A percentile compares a stretch with the other conserved stretches of the same genome.
Conservation (phyloP, 2,797 vertebrate genomes). For the Sebastes alutus region DNA sequence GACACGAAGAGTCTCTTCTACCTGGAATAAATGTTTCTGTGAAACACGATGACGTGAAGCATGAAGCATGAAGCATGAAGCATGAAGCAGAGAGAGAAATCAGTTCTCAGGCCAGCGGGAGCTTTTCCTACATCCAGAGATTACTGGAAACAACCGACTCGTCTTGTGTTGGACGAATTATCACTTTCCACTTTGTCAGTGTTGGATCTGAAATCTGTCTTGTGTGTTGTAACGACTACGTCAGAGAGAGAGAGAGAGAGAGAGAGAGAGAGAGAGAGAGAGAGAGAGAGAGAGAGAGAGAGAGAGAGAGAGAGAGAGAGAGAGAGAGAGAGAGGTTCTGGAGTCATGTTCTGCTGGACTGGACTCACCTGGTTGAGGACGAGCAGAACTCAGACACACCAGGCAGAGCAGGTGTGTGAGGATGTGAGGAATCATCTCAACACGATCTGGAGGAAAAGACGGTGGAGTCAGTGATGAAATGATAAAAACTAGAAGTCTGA, state of each 20-base stretch:
- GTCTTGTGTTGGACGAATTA: not conserved
- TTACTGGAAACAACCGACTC: not conserved
- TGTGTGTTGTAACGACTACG: too few species aligned
- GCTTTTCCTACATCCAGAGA: not conserved
- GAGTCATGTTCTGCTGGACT: too few species aligned
- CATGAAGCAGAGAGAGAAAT: not conserved
- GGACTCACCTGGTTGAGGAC: conserved; percentile 76
- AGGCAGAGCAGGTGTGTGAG: conserved; percentile 86
- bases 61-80: not conserved
- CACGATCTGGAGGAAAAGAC: conserved; percentile 70
- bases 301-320: not conserved
- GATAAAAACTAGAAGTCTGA: not conserved
- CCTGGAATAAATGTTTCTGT: not conserved
- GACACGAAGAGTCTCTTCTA: not conserved
- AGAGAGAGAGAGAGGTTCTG: not conserved
- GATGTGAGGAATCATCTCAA: conserved; percentile 85
- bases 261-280: not conserved
- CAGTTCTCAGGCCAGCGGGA: not conserved
- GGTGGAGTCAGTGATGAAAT: not conserved
- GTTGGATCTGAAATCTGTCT: not conserved
- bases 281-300: too few species aligned
- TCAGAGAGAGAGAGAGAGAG: not conserved
- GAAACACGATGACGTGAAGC: not conserved
- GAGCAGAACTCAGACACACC: conserved; percentile 72
- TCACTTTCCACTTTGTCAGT: conserved; percentile 33